Evolutionary conservation across 2,888 invertebrate genomes (phyloP), one percentile per base, ranked within the genome.

Genomic region (Xestia xanthographa): DNA sequence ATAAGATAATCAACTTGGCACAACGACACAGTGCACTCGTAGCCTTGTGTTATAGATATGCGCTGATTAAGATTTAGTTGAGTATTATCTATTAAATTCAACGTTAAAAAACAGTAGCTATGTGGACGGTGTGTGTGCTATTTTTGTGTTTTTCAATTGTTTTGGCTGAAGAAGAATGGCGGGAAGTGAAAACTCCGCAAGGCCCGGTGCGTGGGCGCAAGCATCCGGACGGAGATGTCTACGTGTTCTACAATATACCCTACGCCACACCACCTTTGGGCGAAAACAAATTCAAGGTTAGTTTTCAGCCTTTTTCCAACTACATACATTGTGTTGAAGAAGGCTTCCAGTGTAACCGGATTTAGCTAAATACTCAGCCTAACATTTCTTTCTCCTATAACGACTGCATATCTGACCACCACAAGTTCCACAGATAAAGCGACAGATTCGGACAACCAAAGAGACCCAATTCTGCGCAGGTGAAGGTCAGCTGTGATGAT

Each of bases 241-340:
- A 75, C 34, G 50, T 67, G 12, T 82, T 66, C 60, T 62, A n/a
- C 3, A 82, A 82, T 26, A 85, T 87, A 78, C 87, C 83, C 0
- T 87, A 85, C 50, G 87, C 87, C 14, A 81, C 82, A 9, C 80
- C 63, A 8, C 67, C 84, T 80, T 11, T 63, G 22, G 72, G 71
- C 22, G 71, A 75, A 63, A 22, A 77, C 53, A 75, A 43, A 63
- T 83, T 75, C 14, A 75, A 75, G 77, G 75, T 75, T 50, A 12
- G 12, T 26, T 63, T 41, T 22, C 20, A 75, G 76, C 14, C 56
- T 26, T 26, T 56, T 56, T 22, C 26, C 56, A 26, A 26, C 5
- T 56, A 56, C 26, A 26, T 17, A n/a, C n/a, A 17, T 58, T 58
- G 58, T 29, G 58, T 58, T 58, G 17, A 58, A 26, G 48, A 20